A percentile compares a stretch with the other conserved stretches of the same genome.
Conservation (phyloP, 2,113 vertebrate genomes). For the Mormyrus lacerda region DNA sequence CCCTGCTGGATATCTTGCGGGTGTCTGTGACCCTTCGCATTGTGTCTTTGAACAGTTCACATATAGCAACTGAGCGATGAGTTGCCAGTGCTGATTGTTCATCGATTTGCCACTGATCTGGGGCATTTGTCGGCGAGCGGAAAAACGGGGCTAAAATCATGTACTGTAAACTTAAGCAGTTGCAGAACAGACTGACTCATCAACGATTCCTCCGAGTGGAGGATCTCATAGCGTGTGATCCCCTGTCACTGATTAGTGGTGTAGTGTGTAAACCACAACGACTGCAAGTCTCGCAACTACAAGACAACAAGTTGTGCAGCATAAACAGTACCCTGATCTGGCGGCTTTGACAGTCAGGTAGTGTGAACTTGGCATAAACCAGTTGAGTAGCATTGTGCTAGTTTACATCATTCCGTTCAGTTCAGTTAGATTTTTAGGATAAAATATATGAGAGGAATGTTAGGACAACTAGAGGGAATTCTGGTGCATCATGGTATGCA, state of each 20-base stretch:
- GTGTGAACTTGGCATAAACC: background rate
- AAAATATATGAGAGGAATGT: background rate
- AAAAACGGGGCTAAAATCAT: too few relatives aligned
- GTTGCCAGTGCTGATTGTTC: too few relatives aligned
- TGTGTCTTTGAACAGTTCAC: background rate
- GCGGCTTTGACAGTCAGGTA: background rate
- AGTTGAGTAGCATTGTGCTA: background rate
- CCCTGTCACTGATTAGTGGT: background rate
- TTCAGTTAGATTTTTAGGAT: background rate
- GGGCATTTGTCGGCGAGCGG: too few relatives aligned
- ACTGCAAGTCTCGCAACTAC: background rate
- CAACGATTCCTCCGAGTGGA: background rate
- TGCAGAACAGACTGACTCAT: background rate
- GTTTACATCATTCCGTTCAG: background rate
- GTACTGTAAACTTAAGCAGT: background rate
- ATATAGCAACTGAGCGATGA: background rate
- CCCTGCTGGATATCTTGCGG: too few relatives aligned
- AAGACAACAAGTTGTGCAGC: background rate
- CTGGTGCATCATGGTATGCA: background rate
- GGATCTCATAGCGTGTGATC: background rate
- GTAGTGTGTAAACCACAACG: background rate
- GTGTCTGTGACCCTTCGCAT: background rate
- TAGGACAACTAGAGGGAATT: background rate
- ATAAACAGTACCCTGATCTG: background rate
- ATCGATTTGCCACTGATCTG: too few relatives aligned